These are phyloP conservation scores for Dione juno DNA, from an alignment of 2,888 invertebrate species.

Conservation along the genomic window DNA sequence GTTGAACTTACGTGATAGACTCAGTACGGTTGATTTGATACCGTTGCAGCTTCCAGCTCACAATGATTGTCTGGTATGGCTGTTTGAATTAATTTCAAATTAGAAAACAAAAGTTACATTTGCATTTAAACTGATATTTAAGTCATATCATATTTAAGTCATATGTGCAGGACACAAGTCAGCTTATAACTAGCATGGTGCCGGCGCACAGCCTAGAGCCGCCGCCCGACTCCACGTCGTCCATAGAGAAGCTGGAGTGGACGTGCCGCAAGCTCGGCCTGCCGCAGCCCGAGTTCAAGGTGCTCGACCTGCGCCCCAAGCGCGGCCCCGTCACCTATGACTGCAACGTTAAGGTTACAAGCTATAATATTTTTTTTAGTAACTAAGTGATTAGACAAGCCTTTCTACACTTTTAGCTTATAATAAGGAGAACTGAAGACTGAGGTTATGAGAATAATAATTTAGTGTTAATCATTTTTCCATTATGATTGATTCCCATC, in stretches of 20 bases:
- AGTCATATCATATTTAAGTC: no score
- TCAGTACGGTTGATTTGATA: constrained; percentile 74
- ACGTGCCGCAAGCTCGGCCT: constrained; percentile 75
- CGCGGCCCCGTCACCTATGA: constrained; percentile 64
- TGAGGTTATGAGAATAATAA: no score
- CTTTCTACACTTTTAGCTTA: no score
- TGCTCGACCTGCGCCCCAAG: constrained; percentile 62
- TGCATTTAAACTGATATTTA: no score
- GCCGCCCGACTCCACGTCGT: constrained; percentile 71
- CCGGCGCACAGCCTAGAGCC: constrained; percentile 68
- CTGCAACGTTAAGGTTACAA: constrained; percentile 71
- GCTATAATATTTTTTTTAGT: background rate
- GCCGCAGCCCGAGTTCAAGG: constrained; percentile 70
- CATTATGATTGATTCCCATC: no score
- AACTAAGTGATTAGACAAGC: no score
- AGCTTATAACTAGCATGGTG: constrained; percentile 62
- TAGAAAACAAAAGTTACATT: background rate
- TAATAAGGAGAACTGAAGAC: no score
- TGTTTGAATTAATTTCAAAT: constrained; percentile 2
- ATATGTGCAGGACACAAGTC: constrained; percentile 61
- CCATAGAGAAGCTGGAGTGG: constrained; percentile 72
- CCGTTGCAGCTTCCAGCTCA: constrained; percentile 73
- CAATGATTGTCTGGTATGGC: constrained; percentile 63
- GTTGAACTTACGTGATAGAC: constrained; percentile 70
- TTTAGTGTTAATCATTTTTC: no score